Percentiles rank a stretch among this genome's conserved stretches.
Evolutionary conservation across 2,113 vertebrate genomes (phyloP).

Genomic region (Vanacampus margaritifer): DNA sequence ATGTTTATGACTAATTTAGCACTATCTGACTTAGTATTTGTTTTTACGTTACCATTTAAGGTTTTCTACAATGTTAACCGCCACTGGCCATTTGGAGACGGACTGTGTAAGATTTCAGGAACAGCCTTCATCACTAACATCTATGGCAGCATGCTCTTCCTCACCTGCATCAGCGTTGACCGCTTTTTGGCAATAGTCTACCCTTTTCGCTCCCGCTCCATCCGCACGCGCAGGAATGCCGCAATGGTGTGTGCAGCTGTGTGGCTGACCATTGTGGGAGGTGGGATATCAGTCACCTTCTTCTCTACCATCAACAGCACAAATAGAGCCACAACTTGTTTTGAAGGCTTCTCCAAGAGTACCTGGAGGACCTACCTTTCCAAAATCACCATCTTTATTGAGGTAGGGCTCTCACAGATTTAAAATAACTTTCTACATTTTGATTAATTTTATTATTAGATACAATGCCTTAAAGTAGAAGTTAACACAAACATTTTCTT

Average conservation of each 20-base stretch:
- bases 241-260: conserved; percentile 87
- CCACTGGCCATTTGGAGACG: conserved; percentile 96
- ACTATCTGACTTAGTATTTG: conserved; percentile 90
- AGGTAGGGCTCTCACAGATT: conserved; percentile 67
- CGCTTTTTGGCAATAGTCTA: conserved; percentile 96
- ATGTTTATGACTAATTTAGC: conserved; percentile 98
- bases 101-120: conserved; percentile 91
- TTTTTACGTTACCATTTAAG: conserved; percentile 94
- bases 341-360: conserved; percentile 93
- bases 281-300: conserved; percentile 91
- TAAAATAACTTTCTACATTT: neutral
- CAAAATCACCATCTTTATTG: conserved; percentile 98
- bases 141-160: conserved; percentile 97
- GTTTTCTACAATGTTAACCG: conserved; percentile 96
- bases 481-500: no score
- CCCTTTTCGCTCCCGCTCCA: conserved; percentile 87
- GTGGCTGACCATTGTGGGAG: conserved; percentile 92
- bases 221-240: conserved; percentile 87
- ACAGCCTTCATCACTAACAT: conserved; percentile 97
- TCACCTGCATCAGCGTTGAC: conserved; percentile 96
- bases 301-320: conserved; percentile 93
- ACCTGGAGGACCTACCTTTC: conserved; percentile 96
- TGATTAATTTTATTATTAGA: neutral
- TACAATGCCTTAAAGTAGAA: neutral
- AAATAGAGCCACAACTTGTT: conserved; percentile 87